Base-by-base conservation (phyloP, 2,888 invertebrate genomes). In the Eilema caniola region DNA sequence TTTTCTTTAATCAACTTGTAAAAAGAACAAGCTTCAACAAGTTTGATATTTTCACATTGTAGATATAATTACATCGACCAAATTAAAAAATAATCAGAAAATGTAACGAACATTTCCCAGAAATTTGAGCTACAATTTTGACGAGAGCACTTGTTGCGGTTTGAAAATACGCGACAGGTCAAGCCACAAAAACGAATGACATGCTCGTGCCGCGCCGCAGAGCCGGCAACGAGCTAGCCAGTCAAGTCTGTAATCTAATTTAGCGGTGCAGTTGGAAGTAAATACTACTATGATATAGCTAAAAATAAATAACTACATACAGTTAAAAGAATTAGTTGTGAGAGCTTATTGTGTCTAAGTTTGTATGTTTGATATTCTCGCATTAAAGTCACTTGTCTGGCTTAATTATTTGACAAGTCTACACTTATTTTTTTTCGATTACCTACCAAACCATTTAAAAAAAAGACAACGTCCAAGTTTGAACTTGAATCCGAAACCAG, bases 91-190 rank as follows among this genome's bases (percentile, higher is more conserved):
- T 20, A n/a, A 53, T 12, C 24, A 2, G 24, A 59, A 57, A 25
- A 59, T 14, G 57, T 41, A 64, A 64, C 64, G 5, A 64, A 53
- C 25, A n/a, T 25, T n/a, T 25, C 53, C 16, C 62, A 47, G 12
- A 47, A 16, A 24, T 23, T 23, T 23, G 37, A 20, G 66, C 69
- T 70, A 60, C 74, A 73, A 79, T 74, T 78, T 75, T 77, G 70
- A 73, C 63, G 73, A 56, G 41, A 70, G 72, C 80, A 77, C 80
- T 80, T 83, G 82, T 82, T 73, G 74, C 72, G 71, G 71, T 66
- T 70, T 25, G 63, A 33, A 72, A 70, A 75, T 73, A 72, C 73
- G 68, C 68, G 61, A 67, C 67, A 67, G 59, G 59, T 20, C 65
- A 70, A 59, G 66, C 81, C 78, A 66, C 78, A 70, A 67, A 70